These are phyloP conservation scores for Corvus hawaiiensis DNA, from an alignment of 2,113 vertebrate genomes.

Conservation along the genomic window DNA sequence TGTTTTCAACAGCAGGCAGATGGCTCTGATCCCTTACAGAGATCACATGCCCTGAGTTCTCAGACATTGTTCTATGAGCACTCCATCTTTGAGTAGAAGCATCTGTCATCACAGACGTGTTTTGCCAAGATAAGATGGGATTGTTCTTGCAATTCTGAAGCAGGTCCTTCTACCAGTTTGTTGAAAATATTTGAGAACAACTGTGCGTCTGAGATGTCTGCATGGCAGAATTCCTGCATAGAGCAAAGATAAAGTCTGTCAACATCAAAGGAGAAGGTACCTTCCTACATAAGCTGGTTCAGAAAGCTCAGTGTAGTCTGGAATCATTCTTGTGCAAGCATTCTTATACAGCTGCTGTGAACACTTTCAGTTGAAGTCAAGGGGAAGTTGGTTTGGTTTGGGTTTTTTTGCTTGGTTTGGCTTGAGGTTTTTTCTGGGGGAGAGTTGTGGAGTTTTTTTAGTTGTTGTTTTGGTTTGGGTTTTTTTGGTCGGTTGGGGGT, in stretches of 20 bases:
- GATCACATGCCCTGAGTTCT: not conserved
- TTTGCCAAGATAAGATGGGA: not conserved
- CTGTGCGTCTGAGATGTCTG: not conserved
- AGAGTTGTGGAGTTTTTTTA: not conserved
- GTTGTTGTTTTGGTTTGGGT: not conserved
- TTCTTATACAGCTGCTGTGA: not conserved
- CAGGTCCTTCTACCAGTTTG: not conserved
- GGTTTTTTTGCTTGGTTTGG: not conserved
- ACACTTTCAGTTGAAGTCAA: not conserved
- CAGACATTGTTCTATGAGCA: not conserved
- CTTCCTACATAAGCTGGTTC: not conserved
- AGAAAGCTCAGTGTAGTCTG: not conserved
- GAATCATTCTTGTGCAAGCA: not conserved
- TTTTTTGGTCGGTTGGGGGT: not conserved
- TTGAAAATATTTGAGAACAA: not conserved
- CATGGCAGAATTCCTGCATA: not conserved
- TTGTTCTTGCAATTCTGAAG: not conserved
- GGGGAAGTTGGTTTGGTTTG: not conserved
- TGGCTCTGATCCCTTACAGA: conserved; percentile 27
- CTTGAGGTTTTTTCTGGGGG: not conserved
- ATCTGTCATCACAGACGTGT: not conserved
- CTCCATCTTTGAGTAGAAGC: not conserved
- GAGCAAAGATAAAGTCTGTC: not conserved
- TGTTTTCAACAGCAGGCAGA: conserved; percentile 13
- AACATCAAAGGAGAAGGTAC: not conserved